A percentile compares a stretch with the other conserved stretches of the same genome.
Evolutionary conservation across 2,113 vertebrate genomes (phyloP).

Genomic region (Megaceryle torquata): DNA sequence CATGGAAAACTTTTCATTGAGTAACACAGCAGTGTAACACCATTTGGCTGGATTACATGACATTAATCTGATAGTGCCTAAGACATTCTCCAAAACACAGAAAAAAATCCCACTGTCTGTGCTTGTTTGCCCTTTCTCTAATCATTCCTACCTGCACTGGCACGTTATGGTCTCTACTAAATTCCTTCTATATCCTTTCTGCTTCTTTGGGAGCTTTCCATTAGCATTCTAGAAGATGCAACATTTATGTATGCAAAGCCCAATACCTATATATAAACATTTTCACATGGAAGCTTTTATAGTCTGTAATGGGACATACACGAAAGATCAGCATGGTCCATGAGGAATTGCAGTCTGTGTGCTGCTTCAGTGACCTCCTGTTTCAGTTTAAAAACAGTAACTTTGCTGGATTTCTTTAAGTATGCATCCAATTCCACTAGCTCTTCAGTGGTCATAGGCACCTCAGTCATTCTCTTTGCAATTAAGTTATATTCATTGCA

Average conservation of each 20-base stretch:
- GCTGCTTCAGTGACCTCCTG: constrained; percentile 76
- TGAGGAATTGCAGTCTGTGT: constrained; percentile 79
- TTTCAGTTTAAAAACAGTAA: constrained; percentile 80
- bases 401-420: constrained; percentile 78
- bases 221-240: not conserved
- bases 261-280: not conserved
- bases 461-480: constrained; percentile 73
- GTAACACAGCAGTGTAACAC: not conserved
- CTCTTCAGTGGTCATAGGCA: constrained; percentile 79
- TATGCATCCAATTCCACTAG: constrained; percentile 78
- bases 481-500: constrained; percentile 83
- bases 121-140: not conserved
- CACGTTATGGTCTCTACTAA: not conserved
- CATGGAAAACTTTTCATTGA: not conserved
- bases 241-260: not conserved
- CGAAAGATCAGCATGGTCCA: constrained; percentile 82
- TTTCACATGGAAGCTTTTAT: not conserved
- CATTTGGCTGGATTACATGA: not conserved
- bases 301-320: constrained; percentile 65
- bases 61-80: not conserved
- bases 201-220: not conserved
- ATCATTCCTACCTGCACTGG: not conserved
- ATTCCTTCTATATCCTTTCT: not conserved
- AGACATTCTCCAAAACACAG: not conserved
- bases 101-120: not conserved